These are phyloP conservation scores for Silurus glanis DNA, from an alignment of 2,113 vertebrate species.

Conservation along the genomic window DNA sequence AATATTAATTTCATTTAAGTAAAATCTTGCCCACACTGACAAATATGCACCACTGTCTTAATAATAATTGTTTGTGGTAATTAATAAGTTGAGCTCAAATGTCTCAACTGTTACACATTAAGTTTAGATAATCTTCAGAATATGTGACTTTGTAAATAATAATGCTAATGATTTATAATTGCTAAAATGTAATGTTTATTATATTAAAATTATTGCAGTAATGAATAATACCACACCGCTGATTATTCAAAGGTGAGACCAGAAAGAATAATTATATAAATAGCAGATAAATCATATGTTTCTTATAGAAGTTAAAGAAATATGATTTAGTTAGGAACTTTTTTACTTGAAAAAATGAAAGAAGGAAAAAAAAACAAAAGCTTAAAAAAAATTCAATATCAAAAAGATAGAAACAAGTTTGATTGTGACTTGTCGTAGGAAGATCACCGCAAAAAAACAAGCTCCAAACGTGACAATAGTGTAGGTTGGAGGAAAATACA, in stretches of 20 bases:
- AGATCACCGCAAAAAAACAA: neutral
- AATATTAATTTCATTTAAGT: neutral
- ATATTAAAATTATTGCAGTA: neutral
- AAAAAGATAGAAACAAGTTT: slow-evolving; percentile 10
- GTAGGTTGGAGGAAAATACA: neutral
- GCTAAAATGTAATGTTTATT: neutral
- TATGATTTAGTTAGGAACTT: neutral
- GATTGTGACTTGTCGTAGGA: neutral
- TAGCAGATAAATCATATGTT: neutral
- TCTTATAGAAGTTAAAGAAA: neutral
- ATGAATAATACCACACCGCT: neutral
- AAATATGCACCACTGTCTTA: neutral
- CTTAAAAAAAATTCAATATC: neutral
- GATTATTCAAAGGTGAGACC: slow-evolving; percentile 1
- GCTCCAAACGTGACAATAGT: neutral
- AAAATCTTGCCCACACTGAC: neutral
- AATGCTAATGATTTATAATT: neutral
- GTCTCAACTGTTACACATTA: neutral
- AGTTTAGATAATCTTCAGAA: neutral
- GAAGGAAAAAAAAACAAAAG: neutral
- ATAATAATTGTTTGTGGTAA: neutral
- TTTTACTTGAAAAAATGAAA: neutral
- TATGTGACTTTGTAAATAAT: neutral
- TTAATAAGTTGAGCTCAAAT: neutral
- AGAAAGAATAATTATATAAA: slow-evolving; percentile 1